phyloP scores from a whole-genome alignment of 2,888 invertebrate genomes.

The Drosophila peninsularis region DNA sequence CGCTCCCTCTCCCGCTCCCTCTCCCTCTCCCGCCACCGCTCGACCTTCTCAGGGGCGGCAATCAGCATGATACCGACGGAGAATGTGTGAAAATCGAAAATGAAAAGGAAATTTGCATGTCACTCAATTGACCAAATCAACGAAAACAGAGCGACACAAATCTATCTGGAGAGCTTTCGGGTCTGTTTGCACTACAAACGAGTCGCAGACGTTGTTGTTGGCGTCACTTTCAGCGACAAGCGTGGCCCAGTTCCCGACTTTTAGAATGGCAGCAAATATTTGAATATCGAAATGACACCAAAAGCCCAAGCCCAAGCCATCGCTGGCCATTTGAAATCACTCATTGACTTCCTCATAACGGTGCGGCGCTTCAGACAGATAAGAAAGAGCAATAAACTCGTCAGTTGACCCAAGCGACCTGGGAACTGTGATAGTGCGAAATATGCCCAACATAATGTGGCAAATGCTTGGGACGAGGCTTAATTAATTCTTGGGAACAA shows the following conservation, averaged over 20 bases:
- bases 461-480: slow-evolving; percentile 24
- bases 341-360: slow-evolving; percentile 63
- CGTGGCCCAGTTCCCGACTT: slow-evolving; percentile 59
- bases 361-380: slow-evolving; percentile 40
- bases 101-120: slow-evolving; percentile 78
- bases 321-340: slow-evolving; percentile 36
- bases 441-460: slow-evolving; percentile 31
- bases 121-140: slow-evolving; percentile 64
- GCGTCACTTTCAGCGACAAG: slow-evolving; percentile 40
- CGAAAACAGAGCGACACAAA: slow-evolving; percentile 53
- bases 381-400: slow-evolving; percentile 62
- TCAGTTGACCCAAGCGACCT: slow-evolving; percentile 29
- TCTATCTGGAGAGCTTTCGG: slow-evolving; percentile 47
- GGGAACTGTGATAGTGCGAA: slow-evolving; percentile 29
- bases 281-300: slow-evolving; percentile 65
- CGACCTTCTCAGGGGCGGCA: slow-evolving; percentile 53
- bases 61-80: slow-evolving; percentile 51
- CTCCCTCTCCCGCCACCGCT: slow-evolving; percentile 31
- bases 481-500: slow-evolving; percentile 52
- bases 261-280: slow-evolving; percentile 65
- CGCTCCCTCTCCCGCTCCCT: neutral
- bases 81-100: slow-evolving; percentile 75
- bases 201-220: slow-evolving; percentile 34
- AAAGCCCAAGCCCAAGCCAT: slow-evolving; percentile 16
- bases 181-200: slow-evolving; percentile 69